Evolutionary conservation across 2,113 vertebrate genomes (phyloP).

Genomic region (Rhabdornis inornatus): DNA sequence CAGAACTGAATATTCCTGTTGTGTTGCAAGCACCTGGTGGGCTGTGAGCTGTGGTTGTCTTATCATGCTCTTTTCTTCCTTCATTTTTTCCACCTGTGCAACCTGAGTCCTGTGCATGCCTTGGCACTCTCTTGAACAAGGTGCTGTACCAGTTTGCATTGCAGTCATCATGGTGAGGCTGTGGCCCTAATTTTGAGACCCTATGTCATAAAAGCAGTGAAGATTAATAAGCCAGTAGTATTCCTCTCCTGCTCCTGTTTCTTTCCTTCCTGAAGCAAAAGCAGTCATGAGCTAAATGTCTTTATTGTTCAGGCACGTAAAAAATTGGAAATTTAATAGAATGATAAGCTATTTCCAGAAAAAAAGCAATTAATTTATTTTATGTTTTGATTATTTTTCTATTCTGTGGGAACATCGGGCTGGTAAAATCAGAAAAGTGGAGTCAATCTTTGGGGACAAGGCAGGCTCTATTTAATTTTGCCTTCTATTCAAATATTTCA

Average conservation of each 20-base stretch:
- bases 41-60: not conserved
- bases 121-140: not conserved
- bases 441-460: not conserved
- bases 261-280: not conserved
- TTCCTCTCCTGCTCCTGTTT: not conserved
- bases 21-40: not conserved
- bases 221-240: not conserved
- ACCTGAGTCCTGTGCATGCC: not conserved
- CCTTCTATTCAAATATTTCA: not conserved
- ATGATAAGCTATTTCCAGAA: not conserved
- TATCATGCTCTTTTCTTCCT: not conserved
- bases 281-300: not conserved
- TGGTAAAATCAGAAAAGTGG: not conserved
- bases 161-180: not conserved
- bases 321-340: not conserved
- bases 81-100: not conserved
- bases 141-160: not conserved
- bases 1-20: not conserved
- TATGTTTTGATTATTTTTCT: not conserved
- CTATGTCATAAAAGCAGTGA: not conserved
- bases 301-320: not conserved
- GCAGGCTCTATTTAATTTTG: not conserved
- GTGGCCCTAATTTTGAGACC: not conserved
- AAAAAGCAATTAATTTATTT: not conserved
- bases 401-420: not conserved